phyloP scores from a whole-genome alignment of 2,113 vertebrate genomes.

The Lepus timidus region DNA sequence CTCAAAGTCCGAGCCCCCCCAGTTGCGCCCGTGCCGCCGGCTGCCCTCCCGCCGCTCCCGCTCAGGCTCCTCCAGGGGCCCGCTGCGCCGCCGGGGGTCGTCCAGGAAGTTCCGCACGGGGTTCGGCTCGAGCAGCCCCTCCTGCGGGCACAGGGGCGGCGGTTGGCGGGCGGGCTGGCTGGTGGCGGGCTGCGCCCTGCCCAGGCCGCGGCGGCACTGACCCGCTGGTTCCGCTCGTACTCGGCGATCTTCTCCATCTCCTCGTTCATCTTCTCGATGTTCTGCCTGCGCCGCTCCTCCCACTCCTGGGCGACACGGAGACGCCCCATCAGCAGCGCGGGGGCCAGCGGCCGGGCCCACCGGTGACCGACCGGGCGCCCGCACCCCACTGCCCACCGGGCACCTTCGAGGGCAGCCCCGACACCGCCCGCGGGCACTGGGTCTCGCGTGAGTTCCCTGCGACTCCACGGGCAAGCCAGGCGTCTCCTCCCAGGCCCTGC shows the following conservation, averaged over 20 bases:
- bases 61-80: slow-evolving; percentile 87
- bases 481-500: neutral
- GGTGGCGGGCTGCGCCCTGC: rapidly evolving
- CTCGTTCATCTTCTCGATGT: slow-evolving; percentile 97
- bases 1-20: slow-evolving; percentile 96
- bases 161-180: rapidly evolving
- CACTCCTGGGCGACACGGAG: slow-evolving; percentile 88
- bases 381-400: too few relatives aligned
- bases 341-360: too few relatives aligned
- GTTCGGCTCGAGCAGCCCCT: slow-evolving; percentile 92
- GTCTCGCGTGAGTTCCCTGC: too few relatives aligned
- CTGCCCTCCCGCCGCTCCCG: slow-evolving; percentile 93
- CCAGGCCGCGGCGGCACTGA: slow-evolving; percentile 27
- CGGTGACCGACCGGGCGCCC: too few relatives aligned
- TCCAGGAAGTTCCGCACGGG: slow-evolving; percentile 95
- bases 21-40: slow-evolving; percentile 94
- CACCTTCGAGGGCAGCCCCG: too few relatives aligned
- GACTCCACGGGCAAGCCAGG: neutral
- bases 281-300: slow-evolving; percentile 95
- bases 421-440: too few relatives aligned
- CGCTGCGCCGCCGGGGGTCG: slow-evolving; percentile 90
- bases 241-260: slow-evolving; percentile 96
- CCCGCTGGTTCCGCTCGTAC: slow-evolving; percentile 93
- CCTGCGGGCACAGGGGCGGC: neutral
- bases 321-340: rapidly evolving